Evolutionary conservation across 2,113 vertebrate species (phyloP).

Genomic region (Cinclus cinclus): DNA sequence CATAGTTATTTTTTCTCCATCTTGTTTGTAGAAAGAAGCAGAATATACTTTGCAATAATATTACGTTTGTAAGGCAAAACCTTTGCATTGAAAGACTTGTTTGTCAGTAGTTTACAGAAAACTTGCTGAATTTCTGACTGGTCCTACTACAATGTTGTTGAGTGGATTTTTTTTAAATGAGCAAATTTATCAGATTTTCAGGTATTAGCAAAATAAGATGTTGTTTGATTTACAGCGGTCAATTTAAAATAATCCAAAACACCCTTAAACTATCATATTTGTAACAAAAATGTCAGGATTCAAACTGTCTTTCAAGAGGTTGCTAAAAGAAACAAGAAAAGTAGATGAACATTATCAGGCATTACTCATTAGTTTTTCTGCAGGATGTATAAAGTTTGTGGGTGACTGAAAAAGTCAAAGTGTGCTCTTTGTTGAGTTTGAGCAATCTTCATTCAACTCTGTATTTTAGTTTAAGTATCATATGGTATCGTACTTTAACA

Average conservation of each 20-base stretch:
- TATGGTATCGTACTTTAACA: neutral
- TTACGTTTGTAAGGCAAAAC: neutral
- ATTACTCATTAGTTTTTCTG: neutral
- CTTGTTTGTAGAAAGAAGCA: neutral
- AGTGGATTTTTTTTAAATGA: neutral
- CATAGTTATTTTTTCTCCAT: neutral
- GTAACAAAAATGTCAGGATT: neutral
- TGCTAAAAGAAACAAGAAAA: neutral
- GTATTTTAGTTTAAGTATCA: neutral
- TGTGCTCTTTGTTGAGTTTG: neutral
- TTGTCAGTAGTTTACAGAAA: neutral
- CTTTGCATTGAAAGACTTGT: neutral
- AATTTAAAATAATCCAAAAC: neutral
- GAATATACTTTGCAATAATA: neutral
- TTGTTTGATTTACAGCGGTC: neutral
- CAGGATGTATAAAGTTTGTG: neutral
- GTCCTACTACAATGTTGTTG: neutral
- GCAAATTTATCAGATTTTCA: neutral
- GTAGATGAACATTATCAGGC: neutral
- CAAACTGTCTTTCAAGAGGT: neutral
- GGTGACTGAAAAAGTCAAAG: neutral
- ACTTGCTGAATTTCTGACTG: neutral
- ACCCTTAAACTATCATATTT: neutral
- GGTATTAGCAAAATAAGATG: neutral
- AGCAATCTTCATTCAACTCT: neutral